A percentile compares a stretch with the other conserved stretches of the same genome.
phyloP scores from a whole-genome alignment of 2,113 vertebrate species.

The Callaeas wilsoni region DNA sequence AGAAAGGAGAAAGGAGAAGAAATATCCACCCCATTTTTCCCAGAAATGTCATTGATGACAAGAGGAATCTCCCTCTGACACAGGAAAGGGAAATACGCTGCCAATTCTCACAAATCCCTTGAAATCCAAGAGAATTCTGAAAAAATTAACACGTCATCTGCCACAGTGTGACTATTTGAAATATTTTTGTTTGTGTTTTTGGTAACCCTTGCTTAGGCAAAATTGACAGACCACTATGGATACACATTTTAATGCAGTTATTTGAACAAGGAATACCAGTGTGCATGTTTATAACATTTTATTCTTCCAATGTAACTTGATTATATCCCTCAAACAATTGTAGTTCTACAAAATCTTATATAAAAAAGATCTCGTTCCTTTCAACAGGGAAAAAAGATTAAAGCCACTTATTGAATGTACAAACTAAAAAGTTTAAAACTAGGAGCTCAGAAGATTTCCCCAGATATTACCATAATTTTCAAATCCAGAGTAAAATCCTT shows the following conservation, averaged over 20 bases:
- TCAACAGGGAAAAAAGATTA: neutral
- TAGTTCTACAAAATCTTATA: neutral
- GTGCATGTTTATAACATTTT: neutral
- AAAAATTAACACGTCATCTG: neutral
- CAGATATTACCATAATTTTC: neutral
- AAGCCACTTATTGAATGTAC: neutral
- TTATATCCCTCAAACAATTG: neutral
- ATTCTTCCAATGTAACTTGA: neutral
- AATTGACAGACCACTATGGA: neutral
- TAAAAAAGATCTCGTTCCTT: neutral
- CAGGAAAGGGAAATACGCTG: neutral
- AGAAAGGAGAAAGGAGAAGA: neutral
- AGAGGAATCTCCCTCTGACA: neutral
- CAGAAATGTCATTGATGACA: neutral
- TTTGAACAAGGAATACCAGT: neutral
- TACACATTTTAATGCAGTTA: neutral
- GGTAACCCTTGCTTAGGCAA: neutral
- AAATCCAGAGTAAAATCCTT: neutral
- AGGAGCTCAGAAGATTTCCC: neutral
- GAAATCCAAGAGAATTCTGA: neutral
- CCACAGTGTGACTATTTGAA: neutral
- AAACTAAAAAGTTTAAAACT: neutral
- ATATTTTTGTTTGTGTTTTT: neutral
- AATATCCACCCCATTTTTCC: neutral
- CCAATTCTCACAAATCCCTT: neutral